phyloP scores from a whole-genome alignment of 2,113 vertebrate genomes.

The Melospiza georgiana region DNA sequence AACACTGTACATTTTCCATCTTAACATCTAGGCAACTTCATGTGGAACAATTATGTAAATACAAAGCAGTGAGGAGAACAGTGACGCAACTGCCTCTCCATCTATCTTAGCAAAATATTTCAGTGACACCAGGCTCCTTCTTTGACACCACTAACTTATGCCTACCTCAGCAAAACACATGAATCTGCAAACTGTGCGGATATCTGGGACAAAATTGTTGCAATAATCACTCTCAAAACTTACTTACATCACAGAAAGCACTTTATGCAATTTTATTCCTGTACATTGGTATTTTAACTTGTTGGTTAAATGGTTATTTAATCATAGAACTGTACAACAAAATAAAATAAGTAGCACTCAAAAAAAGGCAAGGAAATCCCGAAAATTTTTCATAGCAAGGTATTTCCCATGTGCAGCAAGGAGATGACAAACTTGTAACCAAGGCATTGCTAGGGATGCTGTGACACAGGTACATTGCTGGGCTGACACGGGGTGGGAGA shows the following conservation, averaged over 20 bases:
- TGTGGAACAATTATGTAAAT: conserved; percentile 18
- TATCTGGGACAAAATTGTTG: background rate
- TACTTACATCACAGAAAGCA: background rate
- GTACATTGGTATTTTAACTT: background rate
- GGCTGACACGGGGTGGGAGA: accelerated
- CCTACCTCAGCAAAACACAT: conserved; percentile 32
- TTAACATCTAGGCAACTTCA: conserved; percentile 7
- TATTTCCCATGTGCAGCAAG: background rate
- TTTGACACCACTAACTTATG: conserved; percentile 17
- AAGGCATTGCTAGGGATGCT: background rate
- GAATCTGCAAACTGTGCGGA: background rate
- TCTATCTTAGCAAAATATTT: background rate
- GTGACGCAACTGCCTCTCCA: background rate
- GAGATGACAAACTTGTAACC: background rate
- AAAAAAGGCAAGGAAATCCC: background rate
- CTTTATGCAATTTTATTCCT: background rate
- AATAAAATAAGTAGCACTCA: background rate
- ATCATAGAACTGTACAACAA: background rate
- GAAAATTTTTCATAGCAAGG: background rate
- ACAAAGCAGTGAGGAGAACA: conserved; percentile 7
- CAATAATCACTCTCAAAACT: background rate
- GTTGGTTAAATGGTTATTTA: background rate
- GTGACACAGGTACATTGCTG: background rate
- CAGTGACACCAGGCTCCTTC: background rate
- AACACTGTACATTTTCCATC: background rate